phyloP scores from a whole-genome alignment of 2,888 invertebrate genomes.

The Lottia scabra region DNA sequence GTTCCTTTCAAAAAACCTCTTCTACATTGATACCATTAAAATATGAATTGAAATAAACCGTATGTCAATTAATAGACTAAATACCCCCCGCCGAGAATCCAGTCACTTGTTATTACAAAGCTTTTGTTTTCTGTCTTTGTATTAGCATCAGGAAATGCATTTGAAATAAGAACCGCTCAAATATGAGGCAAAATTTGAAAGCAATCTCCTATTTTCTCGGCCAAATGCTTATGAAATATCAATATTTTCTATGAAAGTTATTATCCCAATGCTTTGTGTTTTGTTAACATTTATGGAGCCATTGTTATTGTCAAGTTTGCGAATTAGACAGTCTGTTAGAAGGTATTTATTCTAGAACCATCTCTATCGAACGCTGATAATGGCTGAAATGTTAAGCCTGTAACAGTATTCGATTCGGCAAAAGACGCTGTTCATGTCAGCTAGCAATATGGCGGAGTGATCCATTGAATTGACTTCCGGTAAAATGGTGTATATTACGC shows the following conservation, averaged over 20 bases:
- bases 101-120: conserved; percentile 19
- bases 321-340: too few species aligned
- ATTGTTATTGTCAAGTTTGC: not conserved
- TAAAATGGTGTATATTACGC: conserved; percentile 44
- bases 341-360: too few species aligned
- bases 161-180: conserved; percentile 23
- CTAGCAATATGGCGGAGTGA: conserved; percentile 28
- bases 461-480: conserved; percentile 40
- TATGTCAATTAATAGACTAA: conserved; percentile 29
- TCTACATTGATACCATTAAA: not conserved
- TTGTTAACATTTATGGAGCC: conserved; percentile 4
- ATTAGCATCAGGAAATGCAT: conserved; percentile 21
- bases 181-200: not conserved
- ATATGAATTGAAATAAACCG: conserved; percentile 29
- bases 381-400: too few species aligned
- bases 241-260: not conserved
- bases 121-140: conserved; percentile 26
- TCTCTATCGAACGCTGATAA: too few species aligned
- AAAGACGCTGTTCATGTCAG: conserved; percentile 6
- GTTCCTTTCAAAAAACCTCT: not conserved
- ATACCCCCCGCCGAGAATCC: conserved; percentile 27
- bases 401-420: not conserved
- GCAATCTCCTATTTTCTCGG: not conserved
- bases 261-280: conserved; percentile 3
- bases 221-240: not conserved